Evolutionary conservation across 2,113 vertebrate species (phyloP), one percentile per base, ranked within the genome.

Genomic region (Rhadina sibilatrix): DNA sequence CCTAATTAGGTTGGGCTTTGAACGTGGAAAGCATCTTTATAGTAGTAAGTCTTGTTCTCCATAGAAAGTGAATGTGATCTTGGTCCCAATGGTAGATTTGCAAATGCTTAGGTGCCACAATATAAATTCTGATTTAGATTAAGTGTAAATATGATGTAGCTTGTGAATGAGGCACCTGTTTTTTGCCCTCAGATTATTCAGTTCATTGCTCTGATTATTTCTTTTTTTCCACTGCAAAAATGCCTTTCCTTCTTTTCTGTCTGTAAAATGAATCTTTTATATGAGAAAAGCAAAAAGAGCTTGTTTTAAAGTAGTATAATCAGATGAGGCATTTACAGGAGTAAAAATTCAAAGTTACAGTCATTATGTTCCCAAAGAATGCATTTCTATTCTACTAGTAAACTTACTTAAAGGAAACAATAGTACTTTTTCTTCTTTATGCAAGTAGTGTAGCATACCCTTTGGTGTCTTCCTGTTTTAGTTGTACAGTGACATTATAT

Each of bases 381-480:
- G 21, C 13, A n/a, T 84, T 61, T 89, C 12, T 82, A 19, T 68
- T 81, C 47, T 42, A 11, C 30, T 77, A 53, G 59, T 69, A 82
- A 70, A 69, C 3, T 1, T 33, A 24, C 60, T 66, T 75, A 30
- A 65, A 61, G 42, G 64, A 77, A 83, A 44, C 46, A 72, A 23
- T 13, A 59, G 47, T 52, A 65, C 30, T 75, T 65, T 72, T 44
- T 88, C 47, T 89, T 84, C 54, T 88, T 82, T 69, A 42, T 85
- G 10, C 63, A 66, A 74, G 75, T 47, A 5, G 35, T 71, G 78
- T 68, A 68, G 24, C 18, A 65, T 71, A 78, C 23, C 18, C 57
- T 71, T 88, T 49, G 14, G n/a, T 87, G 64, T n/a, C 54, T 84
- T 93, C 57, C 81, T 96, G 83, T 95, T 96, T 96, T 71, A 52